Evolutionary conservation across 2,797 vertebrate species (phyloP), one percentile per base, ranked within the genome.

Genomic region (Pitangus sulphuratus): DNA sequence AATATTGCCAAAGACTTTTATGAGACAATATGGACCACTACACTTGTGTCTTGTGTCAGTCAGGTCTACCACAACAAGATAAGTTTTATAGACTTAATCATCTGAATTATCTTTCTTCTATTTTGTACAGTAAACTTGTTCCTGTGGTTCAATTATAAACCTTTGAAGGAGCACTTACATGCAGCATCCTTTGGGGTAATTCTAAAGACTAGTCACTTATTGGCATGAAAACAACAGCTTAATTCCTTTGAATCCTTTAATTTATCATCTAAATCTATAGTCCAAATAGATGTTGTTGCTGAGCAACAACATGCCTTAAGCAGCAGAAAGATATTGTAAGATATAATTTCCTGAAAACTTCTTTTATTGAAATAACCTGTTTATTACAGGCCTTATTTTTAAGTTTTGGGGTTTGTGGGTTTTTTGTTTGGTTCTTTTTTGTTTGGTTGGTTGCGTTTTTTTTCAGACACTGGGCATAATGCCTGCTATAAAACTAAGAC

Each of bases 251-350:
- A 94, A 93, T 92, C 66, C 80, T 75, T 71, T 93, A 74, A 88
- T 62, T 76, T 89, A 42, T 44, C 8, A 2, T 44, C 53, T 70
- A 87, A 94, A 90, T 90, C 77, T 65, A 26, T 76, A 74, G 33
- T 51, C 53, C 30, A 71, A 87, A 69, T 57, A 68, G 45, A 54
- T 87, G 75, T 1, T 42, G 85, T 84, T 96, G 78, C 87, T 93
- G 78, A 90, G 91, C 91, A 96, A 80, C 75, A 76, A 50, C 65
- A 86, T 84, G 91, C 62, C 64, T 87, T 90, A 93, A 92, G 76
- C 25, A 69, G 47, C 14, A 87, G 60, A 85, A 90, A 89, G 48
- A 66, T 78, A 82, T 66, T 60, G 8, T 66, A 87, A 90, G 47
- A 72, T 66, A 87, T 7, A 62, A 39, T 66, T 92, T 88, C 58